Conservation (phyloP, 1,140 invertebrate species). For the Leptopilina clavipes region DNA sequence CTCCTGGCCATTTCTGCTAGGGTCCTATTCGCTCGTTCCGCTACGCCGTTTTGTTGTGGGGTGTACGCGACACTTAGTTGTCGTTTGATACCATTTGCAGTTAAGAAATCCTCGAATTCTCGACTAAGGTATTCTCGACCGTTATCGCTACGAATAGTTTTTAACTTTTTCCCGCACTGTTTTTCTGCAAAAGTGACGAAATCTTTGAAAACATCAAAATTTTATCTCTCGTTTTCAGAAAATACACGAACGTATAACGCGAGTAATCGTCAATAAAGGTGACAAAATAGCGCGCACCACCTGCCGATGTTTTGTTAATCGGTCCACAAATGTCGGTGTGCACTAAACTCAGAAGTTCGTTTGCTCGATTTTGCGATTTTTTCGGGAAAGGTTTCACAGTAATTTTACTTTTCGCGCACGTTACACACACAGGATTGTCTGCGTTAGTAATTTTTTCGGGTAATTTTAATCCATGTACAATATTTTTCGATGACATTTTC, state of each 20-base stretch:
- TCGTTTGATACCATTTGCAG: neutral
- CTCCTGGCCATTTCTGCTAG: neutral
- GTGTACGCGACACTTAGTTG: neutral
- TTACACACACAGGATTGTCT: too few species aligned
- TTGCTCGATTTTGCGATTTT: too few species aligned
- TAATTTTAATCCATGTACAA: too few species aligned
- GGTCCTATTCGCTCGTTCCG: neutral
- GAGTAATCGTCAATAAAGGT: slow-evolving; percentile 64
- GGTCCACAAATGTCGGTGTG: slow-evolving; percentile 58
- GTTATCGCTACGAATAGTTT: slow-evolving; percentile 63
- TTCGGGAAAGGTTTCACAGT: too few species aligned
- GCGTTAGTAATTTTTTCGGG: too few species aligned
- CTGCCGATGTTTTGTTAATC: slow-evolving; percentile 48
- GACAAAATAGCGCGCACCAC: slow-evolving; percentile 60
- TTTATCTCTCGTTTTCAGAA: slow-evolving; percentile 62
- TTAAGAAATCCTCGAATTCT: slow-evolving; percentile 54
- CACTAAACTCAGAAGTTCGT: slow-evolving; percentile 39
- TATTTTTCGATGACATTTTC: too few species aligned
- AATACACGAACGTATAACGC: slow-evolving; percentile 59
- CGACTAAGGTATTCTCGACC: slow-evolving; percentile 61
- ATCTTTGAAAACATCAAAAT: slow-evolving; percentile 58
- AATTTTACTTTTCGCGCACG: too few species aligned
- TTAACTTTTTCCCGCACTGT: slow-evolving; percentile 58
- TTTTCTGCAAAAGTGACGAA: slow-evolving; percentile 62
- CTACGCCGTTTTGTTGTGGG: slow-evolving; percentile 8